Evolutionary conservation across 2,888 invertebrate genomes (phyloP).

Genomic region (Scrobipalpa atriplicella): DNA sequence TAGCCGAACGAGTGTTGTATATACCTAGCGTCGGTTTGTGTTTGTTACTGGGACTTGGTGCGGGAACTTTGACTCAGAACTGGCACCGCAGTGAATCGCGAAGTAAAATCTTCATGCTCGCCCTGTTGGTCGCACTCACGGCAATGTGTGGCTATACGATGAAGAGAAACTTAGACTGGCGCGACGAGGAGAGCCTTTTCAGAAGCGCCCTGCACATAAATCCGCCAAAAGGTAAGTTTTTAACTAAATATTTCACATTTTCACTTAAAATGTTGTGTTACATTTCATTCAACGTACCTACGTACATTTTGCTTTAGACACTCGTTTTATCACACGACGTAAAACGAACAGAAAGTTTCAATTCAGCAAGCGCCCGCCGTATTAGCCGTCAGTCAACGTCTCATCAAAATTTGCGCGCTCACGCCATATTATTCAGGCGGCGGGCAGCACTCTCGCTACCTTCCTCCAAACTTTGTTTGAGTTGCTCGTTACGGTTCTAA

Average conservation of each 20-base stretch:
- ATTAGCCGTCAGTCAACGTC: conserved; percentile 54
- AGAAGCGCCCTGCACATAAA: conserved; percentile 95
- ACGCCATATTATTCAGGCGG: conserved; percentile 53
- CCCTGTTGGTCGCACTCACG: conserved; percentile 83
- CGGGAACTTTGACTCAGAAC: conserved; percentile 73
- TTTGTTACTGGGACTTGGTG: conserved; percentile 91
- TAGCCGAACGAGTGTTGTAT: conserved; percentile 97
- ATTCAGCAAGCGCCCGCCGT: conserved; percentile 44
- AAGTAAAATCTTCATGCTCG: conserved; percentile 69
- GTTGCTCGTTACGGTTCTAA: conserved; percentile 70
- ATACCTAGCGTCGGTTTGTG: conserved; percentile 98
- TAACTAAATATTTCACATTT: not conserved
- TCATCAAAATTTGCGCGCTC: conserved; percentile 59
- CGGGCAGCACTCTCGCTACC: conserved; percentile 58
- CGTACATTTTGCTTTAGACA: not conserved
- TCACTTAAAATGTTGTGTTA: not conserved
- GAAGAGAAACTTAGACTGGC: conserved; percentile 94
- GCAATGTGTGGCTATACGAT: conserved; percentile 90
- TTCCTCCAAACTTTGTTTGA: conserved; percentile 71
- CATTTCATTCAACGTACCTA: not conserved
- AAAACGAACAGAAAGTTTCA: conserved; percentile 41
- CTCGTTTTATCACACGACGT: conserved; percentile 33
- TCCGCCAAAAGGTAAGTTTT: conserved; percentile 96
- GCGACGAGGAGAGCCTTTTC: conserved; percentile 95
- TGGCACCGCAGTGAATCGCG: conserved; percentile 72